Evolutionary conservation across 2,888 invertebrate species (phyloP), one percentile per base, ranked within the genome.

Genomic region (Geotrupes spiniger): DNA sequence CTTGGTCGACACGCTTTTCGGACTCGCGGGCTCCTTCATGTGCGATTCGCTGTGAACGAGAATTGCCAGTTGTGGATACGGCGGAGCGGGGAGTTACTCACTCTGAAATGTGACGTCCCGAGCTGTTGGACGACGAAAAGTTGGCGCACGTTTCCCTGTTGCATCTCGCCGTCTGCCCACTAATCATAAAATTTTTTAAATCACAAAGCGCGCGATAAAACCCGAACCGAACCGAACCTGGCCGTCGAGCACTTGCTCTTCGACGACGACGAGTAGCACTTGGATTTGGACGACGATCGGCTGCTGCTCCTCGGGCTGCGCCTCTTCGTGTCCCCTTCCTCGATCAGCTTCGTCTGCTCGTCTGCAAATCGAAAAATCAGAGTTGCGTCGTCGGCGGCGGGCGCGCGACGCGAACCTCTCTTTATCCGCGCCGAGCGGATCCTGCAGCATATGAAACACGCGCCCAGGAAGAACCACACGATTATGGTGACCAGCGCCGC

Each of bases 381-480:
- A n/a, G n/a, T n/a, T n/a, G n/a, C n/a, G n/a, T n/a, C n/a, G n/a
- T n/a, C n/a, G n/a, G n/a, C n/a, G 10, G 14, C 4, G 14, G 14
- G 14, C 3, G 28, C 12, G 3, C 9, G 29, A 9, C 10, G 4
- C 40, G 9, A 15, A 38, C 43, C 51, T 33, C 36, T 47, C 28
- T 47, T 51, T 10, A 46, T 36, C 28, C 46, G 31, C 3, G 53
- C 51, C 2, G 55, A 49, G n/a, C 57, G 43, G 8, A 58, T 56
- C 1, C 62, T 49, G 40, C 66, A 71, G 46, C 71, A 73, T 42
- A 72, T 64, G 49, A 71, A 72, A 11, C 65, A 56, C 0, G 69
- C 66, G 0, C 71, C 73, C 16, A 71, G 52, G 9, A 69, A 45
- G 50, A 73, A 71, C 72, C 73, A 73, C n/a, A 69, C 55, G 12